phyloP scores from a whole-genome alignment of 2,113 vertebrate species.

The Jaculus jaculus region DNA sequence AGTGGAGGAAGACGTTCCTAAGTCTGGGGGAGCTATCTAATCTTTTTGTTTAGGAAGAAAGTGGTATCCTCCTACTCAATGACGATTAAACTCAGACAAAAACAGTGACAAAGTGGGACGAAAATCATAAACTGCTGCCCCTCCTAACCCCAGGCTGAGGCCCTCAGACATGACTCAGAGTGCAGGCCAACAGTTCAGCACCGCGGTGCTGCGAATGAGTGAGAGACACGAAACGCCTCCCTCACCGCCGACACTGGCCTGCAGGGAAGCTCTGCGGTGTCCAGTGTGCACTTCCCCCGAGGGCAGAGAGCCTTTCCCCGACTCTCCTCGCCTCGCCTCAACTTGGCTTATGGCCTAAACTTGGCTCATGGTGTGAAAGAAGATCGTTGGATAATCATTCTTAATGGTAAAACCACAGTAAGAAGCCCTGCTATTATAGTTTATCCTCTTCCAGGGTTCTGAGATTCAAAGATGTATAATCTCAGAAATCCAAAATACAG shows the following conservation, averaged over 20 bases:
- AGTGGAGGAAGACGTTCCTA: background rate
- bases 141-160: background rate
- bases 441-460: background rate
- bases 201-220: too few species aligned
- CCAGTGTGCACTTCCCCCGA: too few species aligned
- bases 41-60: background rate
- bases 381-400: background rate
- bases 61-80: background rate
- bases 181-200: background rate
- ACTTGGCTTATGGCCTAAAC: too few species aligned
- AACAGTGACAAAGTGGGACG: background rate
- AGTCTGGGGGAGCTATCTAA: background rate
- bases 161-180: background rate
- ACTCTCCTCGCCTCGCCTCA: background rate
- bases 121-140: background rate
- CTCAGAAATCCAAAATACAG: background rate
- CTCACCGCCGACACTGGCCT: too few species aligned
- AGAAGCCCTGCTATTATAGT: background rate
- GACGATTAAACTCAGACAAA: background rate
- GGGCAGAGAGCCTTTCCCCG: too few species aligned
- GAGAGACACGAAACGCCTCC: too few species aligned
- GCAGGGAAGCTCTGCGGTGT: too few species aligned
- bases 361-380: background rate
- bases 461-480: background rate
- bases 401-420: background rate